These are phyloP conservation scores for Virgularia gustaviana DNA, from an alignment of 92 coral and sea anemone species.

Conservation along the genomic window DNA sequence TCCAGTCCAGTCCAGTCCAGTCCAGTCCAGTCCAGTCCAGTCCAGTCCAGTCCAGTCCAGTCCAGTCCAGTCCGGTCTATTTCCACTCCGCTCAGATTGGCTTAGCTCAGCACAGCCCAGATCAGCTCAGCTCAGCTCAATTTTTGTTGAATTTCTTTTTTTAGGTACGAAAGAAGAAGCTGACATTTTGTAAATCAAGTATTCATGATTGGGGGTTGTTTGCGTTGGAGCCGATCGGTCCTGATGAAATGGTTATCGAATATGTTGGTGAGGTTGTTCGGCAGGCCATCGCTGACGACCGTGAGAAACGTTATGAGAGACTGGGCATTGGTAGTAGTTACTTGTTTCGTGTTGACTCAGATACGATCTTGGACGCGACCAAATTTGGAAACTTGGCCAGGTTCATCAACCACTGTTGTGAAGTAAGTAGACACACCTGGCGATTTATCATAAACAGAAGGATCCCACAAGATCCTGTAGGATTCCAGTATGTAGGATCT, in stretches of 20 bases:
- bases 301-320: slow-evolving; percentile 87
- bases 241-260: slow-evolving; percentile 99
- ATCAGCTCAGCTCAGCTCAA: background rate
- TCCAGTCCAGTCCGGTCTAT: background rate
- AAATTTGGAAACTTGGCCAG: slow-evolving; percentile 88
- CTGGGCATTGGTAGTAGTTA: slow-evolving; percentile 94
- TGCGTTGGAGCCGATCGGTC: slow-evolving; percentile 92
- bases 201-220: slow-evolving; percentile 99
- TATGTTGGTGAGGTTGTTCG: slow-evolving; percentile 93
- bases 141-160: too few relatives aligned
- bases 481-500: too few relatives aligned
- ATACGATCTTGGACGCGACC: slow-evolving; percentile 95
- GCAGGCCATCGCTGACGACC: slow-evolving; percentile 86
- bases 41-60: background rate
- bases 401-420: slow-evolving; percentile 95
- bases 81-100: too few relatives aligned
- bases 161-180: slow-evolving; percentile 94
- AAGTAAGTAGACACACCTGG: slow-evolving; percentile 66
- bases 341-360: slow-evolving; percentile 92
- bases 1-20: too few relatives aligned
- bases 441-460: background rate
- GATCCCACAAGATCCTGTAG: too few relatives aligned
- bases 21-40: too few relatives aligned
- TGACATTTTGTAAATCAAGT: slow-evolving; percentile 85
- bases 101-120: too few relatives aligned